Percentiles rank a stretch among this genome's conserved stretches.
Evolutionary conservation across 2,888 invertebrate species (phyloP).

Genomic region (Cactoblastis cactorum): DNA sequence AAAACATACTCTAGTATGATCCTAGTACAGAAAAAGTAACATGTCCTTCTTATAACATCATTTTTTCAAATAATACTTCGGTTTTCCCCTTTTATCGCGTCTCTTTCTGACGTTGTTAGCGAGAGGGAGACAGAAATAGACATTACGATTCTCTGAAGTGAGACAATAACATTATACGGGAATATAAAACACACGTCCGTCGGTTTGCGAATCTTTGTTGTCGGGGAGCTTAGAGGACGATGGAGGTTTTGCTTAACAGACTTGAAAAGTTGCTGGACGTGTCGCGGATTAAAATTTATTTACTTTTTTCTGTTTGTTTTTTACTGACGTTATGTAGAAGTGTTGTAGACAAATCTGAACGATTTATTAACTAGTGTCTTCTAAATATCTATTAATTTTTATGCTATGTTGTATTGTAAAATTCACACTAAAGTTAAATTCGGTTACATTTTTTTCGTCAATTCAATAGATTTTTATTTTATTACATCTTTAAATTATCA

Average conservation of each 20-base stretch:
- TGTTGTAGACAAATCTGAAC: no score
- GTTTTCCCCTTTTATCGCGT: not conserved
- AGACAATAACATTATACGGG: conserved; percentile 14
- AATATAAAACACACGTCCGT: conserved; percentile 12
- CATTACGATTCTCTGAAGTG: conserved; percentile 8
- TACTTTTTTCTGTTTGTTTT: no score
- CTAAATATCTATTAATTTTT: no score
- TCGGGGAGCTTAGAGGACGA: not conserved
- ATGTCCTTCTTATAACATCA: not conserved
- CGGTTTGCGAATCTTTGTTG: not conserved
- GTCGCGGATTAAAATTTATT: no score
- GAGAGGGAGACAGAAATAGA: conserved; percentile 1
- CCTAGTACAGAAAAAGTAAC: not conserved
- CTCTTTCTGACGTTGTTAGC: not conserved
- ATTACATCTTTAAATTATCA: no score
- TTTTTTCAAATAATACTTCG: conserved; percentile 1
- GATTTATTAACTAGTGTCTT: no score
- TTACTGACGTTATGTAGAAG: no score
- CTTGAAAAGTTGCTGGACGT: no score
- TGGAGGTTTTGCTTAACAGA: not conserved
- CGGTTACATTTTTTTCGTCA: no score
- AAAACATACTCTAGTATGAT: not conserved
- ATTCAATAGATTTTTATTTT: no score
- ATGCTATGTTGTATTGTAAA: no score
- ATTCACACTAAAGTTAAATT: no score